Percentiles rank a stretch among this genome's conserved stretches.
These are phyloP conservation scores for Drosophila mayri DNA, from an alignment of 1,140 invertebrate species.

Conservation along the genomic window DNA sequence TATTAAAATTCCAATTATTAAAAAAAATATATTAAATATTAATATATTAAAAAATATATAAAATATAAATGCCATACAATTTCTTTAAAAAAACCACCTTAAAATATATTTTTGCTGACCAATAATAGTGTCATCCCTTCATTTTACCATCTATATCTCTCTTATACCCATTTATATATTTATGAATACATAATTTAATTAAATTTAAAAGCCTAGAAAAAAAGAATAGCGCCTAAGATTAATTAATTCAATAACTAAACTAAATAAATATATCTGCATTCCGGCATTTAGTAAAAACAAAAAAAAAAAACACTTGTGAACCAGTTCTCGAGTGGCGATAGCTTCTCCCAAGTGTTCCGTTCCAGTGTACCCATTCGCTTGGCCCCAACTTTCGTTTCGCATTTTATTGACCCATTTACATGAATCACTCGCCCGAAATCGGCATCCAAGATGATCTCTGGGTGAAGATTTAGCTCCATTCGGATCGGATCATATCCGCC, in stretches of 20 bases:
- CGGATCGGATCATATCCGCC: constrained; percentile 91
- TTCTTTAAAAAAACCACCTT: neutral
- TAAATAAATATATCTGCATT: too few species aligned
- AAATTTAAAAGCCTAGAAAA: neutral
- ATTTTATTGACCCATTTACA: constrained; percentile 71
- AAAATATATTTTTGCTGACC: neutral
- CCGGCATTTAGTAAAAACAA: neutral
- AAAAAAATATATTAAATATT: neutral
- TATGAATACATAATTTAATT: neutral
- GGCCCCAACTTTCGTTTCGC: constrained; percentile 44
- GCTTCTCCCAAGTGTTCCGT: neutral
- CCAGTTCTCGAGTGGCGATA: neutral
- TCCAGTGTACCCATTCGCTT: constrained; percentile 8
- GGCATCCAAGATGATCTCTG: neutral
- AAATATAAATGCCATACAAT: too few species aligned
- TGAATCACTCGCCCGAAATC: constrained; percentile 3
- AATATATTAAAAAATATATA: neutral
- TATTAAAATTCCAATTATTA: neutral
- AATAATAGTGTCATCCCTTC: neutral
- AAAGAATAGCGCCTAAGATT: too few species aligned
- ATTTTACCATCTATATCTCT: too few species aligned
- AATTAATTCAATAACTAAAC: constrained; percentile 3
- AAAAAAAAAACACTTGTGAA: neutral
- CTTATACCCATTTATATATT: too few species aligned
- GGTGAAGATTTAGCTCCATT: constrained; percentile 82